Evolutionary conservation across 2,797 vertebrate species (phyloP), one percentile per base, ranked within the genome.

Genomic region (Pogonophryne albipinna): DNA sequence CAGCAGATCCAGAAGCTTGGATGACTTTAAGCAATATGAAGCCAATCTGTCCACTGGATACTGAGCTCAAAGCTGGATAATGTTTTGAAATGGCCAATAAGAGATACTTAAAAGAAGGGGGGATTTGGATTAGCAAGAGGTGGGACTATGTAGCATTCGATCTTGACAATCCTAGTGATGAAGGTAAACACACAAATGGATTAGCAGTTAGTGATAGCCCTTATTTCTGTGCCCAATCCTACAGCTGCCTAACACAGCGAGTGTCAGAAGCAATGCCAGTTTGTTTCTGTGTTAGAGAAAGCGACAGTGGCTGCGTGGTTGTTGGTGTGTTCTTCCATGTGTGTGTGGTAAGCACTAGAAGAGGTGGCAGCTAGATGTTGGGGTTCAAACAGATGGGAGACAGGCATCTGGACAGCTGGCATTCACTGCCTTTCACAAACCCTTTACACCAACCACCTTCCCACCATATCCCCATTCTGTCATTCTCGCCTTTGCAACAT

Each of bases 371-470:
- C 53, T 75, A 85, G 81, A 91, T 91, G 87, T 84, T 88, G 89
- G 84, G 85, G 87, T 85, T 92, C 86, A 91, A 91, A 92, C 85
- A 92, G 86, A 91, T 87, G 79, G 85, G 81, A 90, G 89, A 87
- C 85, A 88, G 87, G 79, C 89, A 92, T 91, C 85, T 90, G 91
- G 89, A 92, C 90, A 91, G 87, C 90, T 91, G 84, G 87, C 87
- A 86, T 89, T 86, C 92, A 92, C 82, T 76, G 80, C 65, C 71
- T 87, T 87, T 87, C 84, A 89, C 83, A 90, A 89, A 84, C 81
- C 85, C 84, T 84, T 89, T 83, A 69, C 76, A 76, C 74, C 85
- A 88, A 63, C 84, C 73, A 83, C 71, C 82, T 83, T 84, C 74
- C 72, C 80, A 80, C 59, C 56, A 80, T 88, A 92, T 90, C 85